Evolutionary conservation across 2,113 vertebrate genomes (phyloP).

Genomic region (Gobius niger): DNA sequence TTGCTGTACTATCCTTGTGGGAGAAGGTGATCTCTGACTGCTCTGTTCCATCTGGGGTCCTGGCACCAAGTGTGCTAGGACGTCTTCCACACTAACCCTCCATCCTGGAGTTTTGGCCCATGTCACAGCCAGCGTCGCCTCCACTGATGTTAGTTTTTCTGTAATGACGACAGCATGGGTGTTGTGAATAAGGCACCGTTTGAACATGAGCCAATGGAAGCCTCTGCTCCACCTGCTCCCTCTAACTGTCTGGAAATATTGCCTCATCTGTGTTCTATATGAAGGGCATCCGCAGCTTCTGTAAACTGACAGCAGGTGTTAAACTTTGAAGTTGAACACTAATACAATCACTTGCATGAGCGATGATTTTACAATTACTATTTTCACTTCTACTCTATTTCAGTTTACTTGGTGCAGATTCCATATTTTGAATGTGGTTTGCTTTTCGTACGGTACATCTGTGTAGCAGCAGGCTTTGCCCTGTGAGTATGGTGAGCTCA

Average conservation of each 20-base stretch:
- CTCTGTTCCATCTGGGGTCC: slow-evolving; percentile 43
- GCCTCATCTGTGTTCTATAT: not conserved
- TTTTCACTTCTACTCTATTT: not conserved
- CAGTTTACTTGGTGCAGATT: not conserved
- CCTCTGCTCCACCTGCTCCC: not conserved
- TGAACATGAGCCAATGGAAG: not conserved
- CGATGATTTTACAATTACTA: not conserved
- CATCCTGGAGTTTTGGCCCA: slow-evolving; percentile 20
- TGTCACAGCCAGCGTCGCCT: slow-evolving; percentile 4
- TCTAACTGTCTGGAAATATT: slow-evolving; percentile 1
- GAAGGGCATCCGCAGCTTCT: not conserved
- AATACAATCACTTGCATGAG: not conserved
- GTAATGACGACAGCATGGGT: slow-evolving; percentile 16
- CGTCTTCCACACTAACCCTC: slow-evolving; percentile 23
- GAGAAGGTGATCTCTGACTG: slow-evolving; percentile 48
- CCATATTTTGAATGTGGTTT: not conserved
- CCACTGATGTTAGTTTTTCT: slow-evolving; percentile 8
- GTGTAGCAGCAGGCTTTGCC: not conserved
- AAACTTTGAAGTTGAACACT: not conserved
- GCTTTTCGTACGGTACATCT: not conserved
- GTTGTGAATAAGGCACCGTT: slow-evolving; percentile 23
- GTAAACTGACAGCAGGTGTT: slow-evolving; percentile 6
- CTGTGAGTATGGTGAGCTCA: not conserved
- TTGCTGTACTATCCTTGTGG: slow-evolving; percentile 28
- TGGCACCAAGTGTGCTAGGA: slow-evolving; percentile 23